Conservation (phyloP, 23 tunicate genomes). For the Aplidium turbinatum region DNA sequence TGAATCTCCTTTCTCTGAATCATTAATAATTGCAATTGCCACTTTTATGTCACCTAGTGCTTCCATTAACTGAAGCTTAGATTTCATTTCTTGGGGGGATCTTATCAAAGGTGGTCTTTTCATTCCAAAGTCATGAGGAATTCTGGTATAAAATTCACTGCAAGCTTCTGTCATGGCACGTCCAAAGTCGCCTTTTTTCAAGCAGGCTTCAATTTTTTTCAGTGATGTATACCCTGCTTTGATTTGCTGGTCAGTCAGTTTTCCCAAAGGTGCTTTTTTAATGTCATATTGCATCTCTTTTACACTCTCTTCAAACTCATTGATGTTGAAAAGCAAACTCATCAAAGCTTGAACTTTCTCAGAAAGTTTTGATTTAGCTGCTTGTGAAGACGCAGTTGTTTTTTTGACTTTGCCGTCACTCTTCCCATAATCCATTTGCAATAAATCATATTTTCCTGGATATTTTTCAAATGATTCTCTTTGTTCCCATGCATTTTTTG, state of each 20-base stretch:
- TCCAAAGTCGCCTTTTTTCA: constrained; percentile 15
- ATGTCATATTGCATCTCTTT: constrained; percentile 80
- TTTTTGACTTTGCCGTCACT: too few species aligned
- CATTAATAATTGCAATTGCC: constrained; percentile 57
- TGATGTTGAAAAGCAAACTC: constrained; percentile 50
- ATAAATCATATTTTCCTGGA: constrained; percentile 66
- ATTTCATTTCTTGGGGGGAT: constrained; percentile 38
- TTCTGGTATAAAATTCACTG: constrained; percentile 86
- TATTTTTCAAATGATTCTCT: constrained; percentile 34
- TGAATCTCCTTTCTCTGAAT: constrained; percentile 35
- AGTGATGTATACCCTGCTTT: constrained; percentile 57
- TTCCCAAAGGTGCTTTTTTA: constrained; percentile 81
- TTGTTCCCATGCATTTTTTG: constrained; percentile 53
- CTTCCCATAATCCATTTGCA: constrained; percentile 71
- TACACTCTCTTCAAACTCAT: constrained; percentile 57
- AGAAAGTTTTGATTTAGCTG: constrained; percentile 43
- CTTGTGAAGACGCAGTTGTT: background rate
- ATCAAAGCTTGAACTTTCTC: constrained; percentile 54
- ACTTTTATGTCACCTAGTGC: constrained; percentile 66
- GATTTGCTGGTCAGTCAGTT: constrained; percentile 67
- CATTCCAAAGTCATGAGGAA: constrained; percentile 93
- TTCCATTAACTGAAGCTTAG: constrained; percentile 63
- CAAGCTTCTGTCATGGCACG: constrained; percentile 52
- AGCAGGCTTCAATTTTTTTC: constrained; percentile 47
- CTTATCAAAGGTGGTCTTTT: constrained; percentile 62